Percentiles rank a stretch among this genome's conserved stretches.
These are phyloP conservation scores for Syngnathoides biaculeatus DNA, from an alignment of 2,113 vertebrate genomes.

Conservation along the genomic window DNA sequence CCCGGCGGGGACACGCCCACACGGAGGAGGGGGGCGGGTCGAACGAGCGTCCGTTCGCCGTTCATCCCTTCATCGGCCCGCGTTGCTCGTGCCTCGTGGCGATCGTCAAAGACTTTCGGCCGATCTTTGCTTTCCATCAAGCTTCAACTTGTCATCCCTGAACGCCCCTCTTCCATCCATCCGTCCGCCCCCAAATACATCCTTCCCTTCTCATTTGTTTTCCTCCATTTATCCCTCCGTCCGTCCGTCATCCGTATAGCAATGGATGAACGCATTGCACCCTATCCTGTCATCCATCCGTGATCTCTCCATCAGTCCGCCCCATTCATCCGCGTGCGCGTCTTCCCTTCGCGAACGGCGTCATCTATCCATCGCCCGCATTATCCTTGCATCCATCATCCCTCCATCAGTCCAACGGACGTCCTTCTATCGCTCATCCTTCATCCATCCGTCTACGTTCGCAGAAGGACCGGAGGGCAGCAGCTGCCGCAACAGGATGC, in stretches of 20 bases:
- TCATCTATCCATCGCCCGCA: too few species aligned
- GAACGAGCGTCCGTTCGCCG: background rate
- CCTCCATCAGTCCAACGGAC: background rate
- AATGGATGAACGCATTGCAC: background rate
- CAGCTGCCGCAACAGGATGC: slow-evolving; percentile 64
- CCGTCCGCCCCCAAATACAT: background rate
- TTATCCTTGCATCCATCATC: background rate
- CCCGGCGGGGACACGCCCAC: slow-evolving; percentile 31
- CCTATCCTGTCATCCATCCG: too few species aligned
- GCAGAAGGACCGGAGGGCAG: slow-evolving; percentile 42
- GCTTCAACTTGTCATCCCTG: too few species aligned
- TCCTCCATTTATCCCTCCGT: background rate
- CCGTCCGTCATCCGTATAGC: background rate
- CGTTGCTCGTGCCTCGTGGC: background rate
- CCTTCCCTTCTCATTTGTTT: background rate
- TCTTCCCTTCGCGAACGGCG: too few species aligned
- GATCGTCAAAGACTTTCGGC: too few species aligned
- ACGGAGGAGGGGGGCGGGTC: slow-evolving; percentile 8
- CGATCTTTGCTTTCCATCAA: too few species aligned
- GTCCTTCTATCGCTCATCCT: background rate
- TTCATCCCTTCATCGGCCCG: background rate
- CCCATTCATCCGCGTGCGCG: too few species aligned
- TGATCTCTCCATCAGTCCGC: too few species aligned
- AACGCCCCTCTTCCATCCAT: too few species aligned
- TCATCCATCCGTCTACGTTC: background rate